Percentiles rank a stretch among this genome's conserved stretches.
These are phyloP conservation scores for Calameuta idolon DNA, from an alignment of 2,888 invertebrate species.

Conservation along the genomic window DNA sequence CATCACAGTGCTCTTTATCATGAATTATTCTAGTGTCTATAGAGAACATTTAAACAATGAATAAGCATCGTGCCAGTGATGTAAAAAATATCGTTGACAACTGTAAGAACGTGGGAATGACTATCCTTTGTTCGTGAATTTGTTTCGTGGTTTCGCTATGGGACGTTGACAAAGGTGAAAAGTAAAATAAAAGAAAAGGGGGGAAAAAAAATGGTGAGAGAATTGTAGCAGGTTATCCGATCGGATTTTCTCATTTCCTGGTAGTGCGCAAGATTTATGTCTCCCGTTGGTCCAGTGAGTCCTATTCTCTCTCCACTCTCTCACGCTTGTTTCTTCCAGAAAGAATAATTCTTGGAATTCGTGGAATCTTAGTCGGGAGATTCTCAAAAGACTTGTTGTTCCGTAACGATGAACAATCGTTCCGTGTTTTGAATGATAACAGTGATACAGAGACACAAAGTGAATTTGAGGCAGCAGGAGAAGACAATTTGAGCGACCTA, in stretches of 20 bases:
- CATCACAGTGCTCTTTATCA: not conserved
- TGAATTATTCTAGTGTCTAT: not conserved
- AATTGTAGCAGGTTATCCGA: not conserved
- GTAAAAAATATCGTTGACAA: not conserved
- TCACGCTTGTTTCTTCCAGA: not conserved
- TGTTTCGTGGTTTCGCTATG: not conserved
- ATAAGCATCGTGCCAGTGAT: not conserved
- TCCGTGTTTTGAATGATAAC: not conserved
- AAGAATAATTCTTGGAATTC: not conserved
- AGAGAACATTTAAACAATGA: not conserved
- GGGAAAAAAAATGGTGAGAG: not conserved
- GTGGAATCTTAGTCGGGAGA: not conserved
- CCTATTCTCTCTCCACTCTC: not conserved
- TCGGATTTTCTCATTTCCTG: not conserved
- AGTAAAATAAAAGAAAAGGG: not conserved
- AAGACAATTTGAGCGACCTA: not conserved
- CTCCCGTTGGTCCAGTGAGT: not conserved
- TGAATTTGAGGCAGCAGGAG: not conserved
- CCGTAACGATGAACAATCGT: not conserved
- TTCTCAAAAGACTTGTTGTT: not conserved
- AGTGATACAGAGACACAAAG: not conserved
- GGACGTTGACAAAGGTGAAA: not conserved
- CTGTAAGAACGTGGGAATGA: not conserved
- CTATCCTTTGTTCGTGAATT: not conserved
- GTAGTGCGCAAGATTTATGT: not conserved